Percentiles rank a stretch among this genome's conserved stretches.
Conservation (phyloP, 2,113 vertebrate species). For the Piprites chloris region DNA sequence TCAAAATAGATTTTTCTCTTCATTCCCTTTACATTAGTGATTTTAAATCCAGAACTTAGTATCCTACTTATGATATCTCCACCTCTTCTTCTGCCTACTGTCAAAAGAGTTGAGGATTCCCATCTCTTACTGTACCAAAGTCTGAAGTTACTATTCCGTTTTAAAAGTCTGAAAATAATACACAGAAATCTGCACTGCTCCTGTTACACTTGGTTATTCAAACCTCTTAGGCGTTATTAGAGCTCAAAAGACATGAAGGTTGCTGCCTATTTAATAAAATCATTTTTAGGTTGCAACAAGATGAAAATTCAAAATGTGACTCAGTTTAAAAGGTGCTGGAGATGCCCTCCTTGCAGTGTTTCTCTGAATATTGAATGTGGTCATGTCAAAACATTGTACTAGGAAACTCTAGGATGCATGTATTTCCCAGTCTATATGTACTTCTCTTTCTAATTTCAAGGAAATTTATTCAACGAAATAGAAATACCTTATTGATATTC, state of each 20-base stretch:
- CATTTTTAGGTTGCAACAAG: background rate
- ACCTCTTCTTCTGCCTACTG: background rate
- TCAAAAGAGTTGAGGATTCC: background rate
- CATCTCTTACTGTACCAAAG: background rate
- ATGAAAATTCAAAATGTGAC: background rate
- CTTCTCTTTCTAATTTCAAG: slow-evolving; percentile 12
- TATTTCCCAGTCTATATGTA: background rate
- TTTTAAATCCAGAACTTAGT: background rate
- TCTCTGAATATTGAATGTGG: background rate
- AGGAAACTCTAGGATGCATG: slow-evolving; percentile 30
- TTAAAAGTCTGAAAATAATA: background rate
- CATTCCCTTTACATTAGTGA: background rate
- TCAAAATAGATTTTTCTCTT: slow-evolving; percentile 44
- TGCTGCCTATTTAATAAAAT: background rate
- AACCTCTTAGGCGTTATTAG: background rate
- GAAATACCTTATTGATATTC: background rate
- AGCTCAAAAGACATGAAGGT: background rate
- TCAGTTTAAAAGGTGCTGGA: background rate
- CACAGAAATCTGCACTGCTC: background rate
- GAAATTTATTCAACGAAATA: background rate
- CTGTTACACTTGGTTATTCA: background rate
- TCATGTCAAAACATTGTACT: slow-evolving; percentile 12
- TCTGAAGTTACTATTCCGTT: background rate
- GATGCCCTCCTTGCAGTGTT: background rate
- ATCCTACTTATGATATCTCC: background rate